Base-by-base conservation (phyloP, 2,888 invertebrate species). In the Arge pagana region DNA sequence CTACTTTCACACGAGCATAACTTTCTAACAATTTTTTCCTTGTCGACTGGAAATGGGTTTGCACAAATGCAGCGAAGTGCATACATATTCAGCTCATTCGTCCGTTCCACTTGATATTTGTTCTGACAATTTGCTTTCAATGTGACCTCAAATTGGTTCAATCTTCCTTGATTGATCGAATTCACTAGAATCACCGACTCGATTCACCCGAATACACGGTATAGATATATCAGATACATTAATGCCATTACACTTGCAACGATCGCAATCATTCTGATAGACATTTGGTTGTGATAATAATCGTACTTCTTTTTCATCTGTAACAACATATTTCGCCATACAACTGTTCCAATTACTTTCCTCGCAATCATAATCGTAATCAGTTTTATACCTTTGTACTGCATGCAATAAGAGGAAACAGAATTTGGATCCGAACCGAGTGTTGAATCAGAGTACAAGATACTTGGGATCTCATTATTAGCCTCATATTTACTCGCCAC, bases 31-130 rank as follows among this genome's bases (percentile, higher is more conserved):
- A n/a, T n/a, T n/a, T n/a, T n/a, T n/a, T n/a, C n/a, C n/a, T n/a
- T n/a, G n/a, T n/a, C n/a, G n/a, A n/a, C n/a, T n/a, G n/a, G n/a
- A n/a, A n/a, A n/a, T n/a, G n/a, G n/a, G n/a, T n/a, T n/a, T n/a
- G n/a, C n/a, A n/a, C n/a, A n/a, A n/a, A n/a, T n/a, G n/a, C n/a
- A n/a, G n/a, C n/a, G n/a, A n/a, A n/a, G n/a, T n/a, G n/a, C n/a
- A n/a, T n/a, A n/a, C n/a, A n/a, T n/a, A n/a, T n/a, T n/a, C n/a
- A n/a, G n/a, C n/a, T n/a, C n/a, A n/a, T n/a, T n/a, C n/a, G n/a
- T n/a, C n/a, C n/a, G n/a, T n/a, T n/a, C n/a, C n/a, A n/a, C 16
- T 45, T 8, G 35, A 24, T 23, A 62, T 62, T 0, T 56, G 52
- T 4, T 50, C 18, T 3, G 23, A 21, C 40, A 48, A 54, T 19